Base-by-base conservation (phyloP, 1,140 invertebrate species). In the Macrobrachium nipponense region DNA sequence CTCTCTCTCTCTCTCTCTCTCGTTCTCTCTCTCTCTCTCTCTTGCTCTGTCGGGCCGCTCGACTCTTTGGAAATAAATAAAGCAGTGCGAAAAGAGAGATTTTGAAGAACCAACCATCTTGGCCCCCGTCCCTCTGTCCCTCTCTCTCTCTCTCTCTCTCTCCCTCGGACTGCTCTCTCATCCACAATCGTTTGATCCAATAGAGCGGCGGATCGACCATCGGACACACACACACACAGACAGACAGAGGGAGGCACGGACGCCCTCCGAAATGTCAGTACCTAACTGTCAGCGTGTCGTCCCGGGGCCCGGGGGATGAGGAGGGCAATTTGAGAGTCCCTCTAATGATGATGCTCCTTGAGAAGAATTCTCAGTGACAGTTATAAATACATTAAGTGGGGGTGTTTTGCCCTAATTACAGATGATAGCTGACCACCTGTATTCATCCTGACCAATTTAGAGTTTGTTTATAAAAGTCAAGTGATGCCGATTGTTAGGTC, bases 151-250 rank as follows among this genome's bases (percentile, higher is more conserved):
- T 23, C 66, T 23, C 66, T 23, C 66, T 70, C 66, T 23, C 66
- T 70, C 68, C 8, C 23, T 27, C 20, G 5, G 17, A n/a, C 68
- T 23, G 8, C 68, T 70, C 68, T 23, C 68, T 70, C n/a, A 12
- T 43, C 20, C 68, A 15, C 68, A 61, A 77, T 72, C 76, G 72
- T 83, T 83, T 83, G 81, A 83, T 64, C 59, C 44, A 76, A 64
- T 64, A 66, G 59, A 27, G 58, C 68, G 51, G 58, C 68, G 51
- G 8, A 59, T 62, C 23, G 58, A 27, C 68, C 66, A 43, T n/a
- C 7, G 11, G 43, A 36, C 18, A n/a, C 36, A 17, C 78, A 23
- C 78, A 10, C 78, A 23, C 78, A 75, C 73, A 44, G 18, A 75
- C 73, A 75, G 23, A 75, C 73, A 76, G 23, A 76, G 23, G 58